Evolutionary conservation across 2,797 vertebrate species (phyloP).

Genomic region (Fratercula arctica): DNA sequence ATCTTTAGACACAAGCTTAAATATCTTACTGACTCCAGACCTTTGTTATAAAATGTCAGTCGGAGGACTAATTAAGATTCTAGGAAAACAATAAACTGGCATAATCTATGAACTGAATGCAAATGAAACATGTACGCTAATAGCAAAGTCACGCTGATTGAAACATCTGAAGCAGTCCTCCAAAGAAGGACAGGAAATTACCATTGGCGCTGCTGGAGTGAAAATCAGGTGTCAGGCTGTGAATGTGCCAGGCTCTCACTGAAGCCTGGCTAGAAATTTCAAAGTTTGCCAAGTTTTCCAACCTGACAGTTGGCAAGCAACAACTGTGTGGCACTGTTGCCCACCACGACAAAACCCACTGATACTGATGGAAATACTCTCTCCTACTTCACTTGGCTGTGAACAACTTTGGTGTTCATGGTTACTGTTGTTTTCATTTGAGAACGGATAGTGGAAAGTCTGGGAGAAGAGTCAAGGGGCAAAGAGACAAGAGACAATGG

Average conservation of each 20-base stretch:
- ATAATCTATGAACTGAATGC: accelerated
- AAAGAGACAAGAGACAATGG: not conserved
- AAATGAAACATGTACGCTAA: not conserved
- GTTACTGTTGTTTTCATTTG: not conserved
- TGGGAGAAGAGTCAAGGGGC: not conserved
- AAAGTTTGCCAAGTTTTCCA: not conserved
- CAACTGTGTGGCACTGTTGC: not conserved
- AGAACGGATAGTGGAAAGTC: not conserved
- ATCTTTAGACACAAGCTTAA: not conserved
- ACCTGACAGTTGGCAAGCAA: not conserved
- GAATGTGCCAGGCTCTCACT: not conserved
- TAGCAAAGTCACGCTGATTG: not conserved
- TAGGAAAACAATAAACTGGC: not conserved
- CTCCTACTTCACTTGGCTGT: accelerated
- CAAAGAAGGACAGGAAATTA: not conserved
- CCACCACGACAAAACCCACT: not conserved
- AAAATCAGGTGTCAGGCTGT: not conserved
- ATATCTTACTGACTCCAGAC: not conserved
- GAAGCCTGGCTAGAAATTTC: not conserved
- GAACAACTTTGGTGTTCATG: not conserved
- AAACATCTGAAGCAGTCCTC: not conserved
- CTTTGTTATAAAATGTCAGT: not conserved
- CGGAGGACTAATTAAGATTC: not conserved
- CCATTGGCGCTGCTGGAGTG: not conserved
- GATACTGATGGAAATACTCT: not conserved